Conservation (phyloP, 2,888 invertebrate genomes). For the Agrochola lychnidis region DNA sequence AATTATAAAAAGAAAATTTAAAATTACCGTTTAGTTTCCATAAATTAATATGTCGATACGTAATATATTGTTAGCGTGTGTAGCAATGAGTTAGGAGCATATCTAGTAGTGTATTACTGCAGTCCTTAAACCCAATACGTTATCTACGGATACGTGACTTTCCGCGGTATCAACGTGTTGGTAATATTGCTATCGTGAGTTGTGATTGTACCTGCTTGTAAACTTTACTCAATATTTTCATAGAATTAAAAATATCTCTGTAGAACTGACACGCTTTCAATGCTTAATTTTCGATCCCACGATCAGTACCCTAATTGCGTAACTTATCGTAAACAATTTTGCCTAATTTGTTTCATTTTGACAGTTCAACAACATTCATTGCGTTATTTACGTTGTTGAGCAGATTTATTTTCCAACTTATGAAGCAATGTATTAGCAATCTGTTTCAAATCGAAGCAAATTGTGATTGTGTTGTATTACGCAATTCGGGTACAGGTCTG, state of each 20-base stretch:
- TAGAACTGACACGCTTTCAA: neutral
- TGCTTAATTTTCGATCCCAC: neutral
- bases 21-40: conserved; percentile 2
- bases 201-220: conserved; percentile 37
- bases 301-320: no score
- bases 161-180: conserved; percentile 25
- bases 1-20: conserved; percentile 9
- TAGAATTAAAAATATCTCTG: conserved; percentile 4
- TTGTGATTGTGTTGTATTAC: no score
- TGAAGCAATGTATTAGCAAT: no score
- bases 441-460: no score
- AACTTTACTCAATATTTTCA: conserved; percentile 37
- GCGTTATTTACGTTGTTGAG: no score
- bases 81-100: conserved; percentile 26
- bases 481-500: no score
- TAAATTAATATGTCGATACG: conserved; percentile 2
- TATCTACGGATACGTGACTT: conserved; percentile 63
- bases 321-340: no score
- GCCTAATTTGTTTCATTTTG: no score
- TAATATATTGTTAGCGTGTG: conserved; percentile 10
- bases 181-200: conserved; percentile 31
- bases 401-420: no score
- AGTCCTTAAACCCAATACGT: conserved; percentile 53
- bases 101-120: conserved; percentile 25
- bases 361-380: no score